phyloP scores from a whole-genome alignment of 1,140 invertebrate species.

The Chymomyza costata region DNA sequence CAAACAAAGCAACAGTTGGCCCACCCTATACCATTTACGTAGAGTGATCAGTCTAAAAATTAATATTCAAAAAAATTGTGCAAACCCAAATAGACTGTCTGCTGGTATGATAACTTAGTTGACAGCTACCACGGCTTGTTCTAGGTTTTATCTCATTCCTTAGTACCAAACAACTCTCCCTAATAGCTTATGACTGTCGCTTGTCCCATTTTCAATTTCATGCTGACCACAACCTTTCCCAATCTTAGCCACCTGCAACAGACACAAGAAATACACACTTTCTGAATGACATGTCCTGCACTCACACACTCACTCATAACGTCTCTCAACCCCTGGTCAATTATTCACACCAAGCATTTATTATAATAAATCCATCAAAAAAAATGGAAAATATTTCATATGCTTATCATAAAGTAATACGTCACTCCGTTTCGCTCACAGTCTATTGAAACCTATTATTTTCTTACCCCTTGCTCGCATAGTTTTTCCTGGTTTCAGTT shows the following conservation, averaged over 20 bases:
- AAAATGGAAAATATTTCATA: slow-evolving; percentile 60
- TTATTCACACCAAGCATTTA: slow-evolving; percentile 32
- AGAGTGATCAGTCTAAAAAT: too few species aligned
- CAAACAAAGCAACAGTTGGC: too few species aligned
- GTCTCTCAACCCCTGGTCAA: background rate
- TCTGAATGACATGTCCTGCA: slow-evolving; percentile 59
- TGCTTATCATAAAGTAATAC: slow-evolving; percentile 66
- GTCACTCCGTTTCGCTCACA: slow-evolving; percentile 40
- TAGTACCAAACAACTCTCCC: too few species aligned
- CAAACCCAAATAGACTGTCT: too few species aligned
- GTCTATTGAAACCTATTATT: slow-evolving; percentile 30
- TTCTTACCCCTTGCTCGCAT: slow-evolving; percentile 30
- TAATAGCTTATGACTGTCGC: too few species aligned
- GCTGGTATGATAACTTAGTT: too few species aligned
- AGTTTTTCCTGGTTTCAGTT: slow-evolving; percentile 48
- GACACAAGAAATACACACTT: background rate
- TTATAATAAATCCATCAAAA: slow-evolving; percentile 68
- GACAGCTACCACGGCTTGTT: too few species aligned
- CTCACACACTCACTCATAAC: slow-evolving; percentile 10
- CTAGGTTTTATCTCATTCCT: too few species aligned
- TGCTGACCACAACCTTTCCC: slow-evolving; percentile 4
- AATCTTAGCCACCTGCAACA: slow-evolving; percentile 5
- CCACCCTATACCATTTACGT: too few species aligned
- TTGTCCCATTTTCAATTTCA: too few species aligned
- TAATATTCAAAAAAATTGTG: too few species aligned